Evolutionary conservation across 2,888 invertebrate genomes (phyloP), one percentile per base, ranked within the genome.

Genomic region (Thyatira batis): DNA sequence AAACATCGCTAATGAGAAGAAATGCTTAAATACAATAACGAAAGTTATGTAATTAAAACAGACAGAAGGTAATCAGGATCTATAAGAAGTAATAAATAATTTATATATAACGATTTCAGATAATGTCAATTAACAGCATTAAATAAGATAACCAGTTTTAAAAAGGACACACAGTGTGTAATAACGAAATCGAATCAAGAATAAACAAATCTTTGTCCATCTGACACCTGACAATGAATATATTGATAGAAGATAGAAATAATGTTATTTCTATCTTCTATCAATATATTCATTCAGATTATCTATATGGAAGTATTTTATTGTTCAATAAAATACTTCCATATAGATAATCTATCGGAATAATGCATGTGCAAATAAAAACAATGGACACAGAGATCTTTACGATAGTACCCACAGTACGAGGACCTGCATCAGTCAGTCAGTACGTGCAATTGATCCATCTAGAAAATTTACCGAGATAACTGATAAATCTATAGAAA

Each of bases 311-410:
- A n/a, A n/a, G n/a, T n/a, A n/a, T n/a, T n/a, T n/a, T n/a, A n/a
- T n/a, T n/a, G n/a, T n/a, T n/a, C 27, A 48, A 27, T 25, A 13
- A 13, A 13, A 13, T 46, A 25, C 23, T 48, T 25, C 17, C 25
- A 20, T 10, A 27, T 48, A 27, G 9, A 48, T 48, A 13, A 17
- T 27, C 48, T 48, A 27, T 9, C 20, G 1, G 20, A 48, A 28
- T 13, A 25, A 43, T 43, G 44, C 20, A 13, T 20, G 20, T 48
- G 17, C 27, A 48, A 48, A 48, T 48, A 48, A 48, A 9, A 28
- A 48, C 48, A 48, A 48, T 20, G 20, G 27, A 48, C 58, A 70
- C 71, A 69, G 67, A 63, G 63, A 60, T 61, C 54, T 10, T 51
- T 50, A 56, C 59, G 45, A 39, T 39, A 54, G 52, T 56, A 20